Conservation (phyloP, 1,140 invertebrate species). For the Drosophila parvula region DNA sequence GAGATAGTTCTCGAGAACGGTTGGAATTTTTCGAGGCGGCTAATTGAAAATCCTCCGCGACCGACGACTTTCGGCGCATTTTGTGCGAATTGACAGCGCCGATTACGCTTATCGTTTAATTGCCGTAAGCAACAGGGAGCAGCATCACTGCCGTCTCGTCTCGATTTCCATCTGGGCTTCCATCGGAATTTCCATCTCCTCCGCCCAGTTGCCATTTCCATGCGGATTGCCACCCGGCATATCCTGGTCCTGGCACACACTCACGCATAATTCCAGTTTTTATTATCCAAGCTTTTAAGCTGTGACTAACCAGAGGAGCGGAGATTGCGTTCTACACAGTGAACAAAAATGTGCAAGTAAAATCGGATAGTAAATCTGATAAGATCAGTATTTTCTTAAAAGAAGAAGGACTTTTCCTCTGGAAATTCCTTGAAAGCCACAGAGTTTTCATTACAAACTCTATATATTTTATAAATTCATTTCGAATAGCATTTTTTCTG, state of each 20-base stretch:
- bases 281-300: constrained; percentile 80
- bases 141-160: not conserved
- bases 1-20: constrained; percentile 24
- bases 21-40: constrained; percentile 49
- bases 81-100: constrained; percentile 72
- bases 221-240: constrained; percentile 2
- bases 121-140: constrained; percentile 72
- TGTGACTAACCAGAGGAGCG: constrained; percentile 58
- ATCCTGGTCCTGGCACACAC: constrained; percentile 37
- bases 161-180: constrained; percentile 17
- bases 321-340: constrained; percentile 17
- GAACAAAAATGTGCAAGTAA: not conserved
- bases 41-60: constrained; percentile 72
- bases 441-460: too few species aligned
- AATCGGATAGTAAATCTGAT: not conserved
- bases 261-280: constrained; percentile 76
- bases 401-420: too few species aligned
- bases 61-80: constrained; percentile 72
- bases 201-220: constrained; percentile 10
- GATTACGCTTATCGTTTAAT: constrained; percentile 81
- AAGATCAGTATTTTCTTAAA: not conserved
- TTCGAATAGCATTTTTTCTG: not conserved
- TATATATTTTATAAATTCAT: too few species aligned
- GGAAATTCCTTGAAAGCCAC: not conserved
- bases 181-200: constrained; percentile 25